Percentiles rank a stretch among this genome's conserved stretches.
Evolutionary conservation across 37 sponge, comb jelly and placozoan genomes (phyloP).

Genomic region (Beroe forskalii): DNA sequence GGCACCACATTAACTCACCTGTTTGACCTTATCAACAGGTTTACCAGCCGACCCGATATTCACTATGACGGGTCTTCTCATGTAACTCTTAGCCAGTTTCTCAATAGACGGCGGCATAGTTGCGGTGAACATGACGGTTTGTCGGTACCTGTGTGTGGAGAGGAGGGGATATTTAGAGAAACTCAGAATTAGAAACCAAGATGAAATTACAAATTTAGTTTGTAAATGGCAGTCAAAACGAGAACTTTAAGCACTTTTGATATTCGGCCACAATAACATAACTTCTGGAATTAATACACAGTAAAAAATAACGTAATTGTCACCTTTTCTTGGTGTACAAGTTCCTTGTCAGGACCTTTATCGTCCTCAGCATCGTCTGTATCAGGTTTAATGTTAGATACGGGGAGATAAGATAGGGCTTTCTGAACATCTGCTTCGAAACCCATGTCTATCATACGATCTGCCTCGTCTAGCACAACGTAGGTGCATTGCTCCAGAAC

Average conservation of each 20-base stretch:
- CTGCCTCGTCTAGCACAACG: slow-evolving; percentile 98
- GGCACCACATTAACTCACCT: too few relatives aligned
- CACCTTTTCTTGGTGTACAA: slow-evolving; percentile 78
- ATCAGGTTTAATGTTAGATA: slow-evolving; percentile 89
- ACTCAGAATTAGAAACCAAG: neutral
- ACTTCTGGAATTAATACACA: too few relatives aligned
- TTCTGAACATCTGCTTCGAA: slow-evolving; percentile 99
- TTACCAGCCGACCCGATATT: slow-evolving; percentile 92
- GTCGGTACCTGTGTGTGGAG: neutral
- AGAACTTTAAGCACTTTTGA: too few relatives aligned
- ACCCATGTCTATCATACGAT: slow-evolving; percentile 98
- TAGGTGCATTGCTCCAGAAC: slow-evolving; percentile 92
- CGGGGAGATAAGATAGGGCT: slow-evolving; percentile 87
- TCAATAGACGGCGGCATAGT: slow-evolving; percentile 98
- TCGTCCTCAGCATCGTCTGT: slow-evolving; percentile 94
- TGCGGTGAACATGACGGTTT: slow-evolving; percentile 98
- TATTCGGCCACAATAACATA: too few relatives aligned
- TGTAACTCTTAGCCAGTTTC: slow-evolving; percentile 85
- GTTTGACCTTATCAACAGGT: slow-evolving; percentile 48
- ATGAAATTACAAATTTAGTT: too few relatives aligned
- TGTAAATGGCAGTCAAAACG: too few relatives aligned
- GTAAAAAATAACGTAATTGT: slow-evolving; percentile 72
- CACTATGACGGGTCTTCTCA: slow-evolving; percentile 88
- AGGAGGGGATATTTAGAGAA: neutral
- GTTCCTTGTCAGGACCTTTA: slow-evolving; percentile 74